Conservation (phyloP, 1,140 invertebrate genomes). For the Drosophila sp. region DNA sequence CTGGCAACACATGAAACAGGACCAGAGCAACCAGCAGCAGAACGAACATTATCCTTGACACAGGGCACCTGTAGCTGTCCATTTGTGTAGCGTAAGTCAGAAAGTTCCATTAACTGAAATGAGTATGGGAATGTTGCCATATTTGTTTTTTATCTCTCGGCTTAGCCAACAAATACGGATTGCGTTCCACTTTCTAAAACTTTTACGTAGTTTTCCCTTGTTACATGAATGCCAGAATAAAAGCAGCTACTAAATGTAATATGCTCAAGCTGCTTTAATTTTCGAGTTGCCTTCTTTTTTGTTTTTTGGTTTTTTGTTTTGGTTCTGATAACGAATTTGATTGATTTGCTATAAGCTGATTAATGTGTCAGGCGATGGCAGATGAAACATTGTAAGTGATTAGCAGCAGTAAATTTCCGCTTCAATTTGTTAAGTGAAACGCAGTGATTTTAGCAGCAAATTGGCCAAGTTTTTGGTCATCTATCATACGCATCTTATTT, state of each 20-base stretch:
- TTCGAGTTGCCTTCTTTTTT: background rate
- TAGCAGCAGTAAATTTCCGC: conserved; percentile 42
- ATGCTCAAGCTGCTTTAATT: conserved; percentile 22
- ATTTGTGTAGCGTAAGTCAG: conserved; percentile 6
- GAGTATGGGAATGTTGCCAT: conserved; percentile 14
- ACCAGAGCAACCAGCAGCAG: conserved; percentile 11
- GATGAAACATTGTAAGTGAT: conserved; percentile 41
- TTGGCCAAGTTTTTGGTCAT: conserved; percentile 43
- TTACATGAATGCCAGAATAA: background rate
- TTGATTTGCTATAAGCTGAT: conserved; percentile 64
- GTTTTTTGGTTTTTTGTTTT: background rate
- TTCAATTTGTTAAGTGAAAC: conserved; percentile 21
- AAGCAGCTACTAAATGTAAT: conserved; percentile 23
- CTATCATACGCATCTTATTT: conserved; percentile 51
- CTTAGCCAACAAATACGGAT: background rate
- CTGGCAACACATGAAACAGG: conserved; percentile 2
- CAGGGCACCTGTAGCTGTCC: conserved; percentile 41
- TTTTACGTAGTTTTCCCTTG: conserved; percentile 15
- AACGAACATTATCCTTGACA: conserved; percentile 17
- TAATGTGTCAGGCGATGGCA: conserved; percentile 39
- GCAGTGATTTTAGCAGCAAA: conserved; percentile 31
- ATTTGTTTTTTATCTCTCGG: conserved; percentile 19
- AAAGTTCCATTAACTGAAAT: conserved; percentile 31
- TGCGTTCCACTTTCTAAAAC: conserved; percentile 11
- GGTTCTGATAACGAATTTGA: conserved; percentile 43